Conservation (phyloP, 2,888 invertebrate species). For the Drosophila subquinaria region DNA sequence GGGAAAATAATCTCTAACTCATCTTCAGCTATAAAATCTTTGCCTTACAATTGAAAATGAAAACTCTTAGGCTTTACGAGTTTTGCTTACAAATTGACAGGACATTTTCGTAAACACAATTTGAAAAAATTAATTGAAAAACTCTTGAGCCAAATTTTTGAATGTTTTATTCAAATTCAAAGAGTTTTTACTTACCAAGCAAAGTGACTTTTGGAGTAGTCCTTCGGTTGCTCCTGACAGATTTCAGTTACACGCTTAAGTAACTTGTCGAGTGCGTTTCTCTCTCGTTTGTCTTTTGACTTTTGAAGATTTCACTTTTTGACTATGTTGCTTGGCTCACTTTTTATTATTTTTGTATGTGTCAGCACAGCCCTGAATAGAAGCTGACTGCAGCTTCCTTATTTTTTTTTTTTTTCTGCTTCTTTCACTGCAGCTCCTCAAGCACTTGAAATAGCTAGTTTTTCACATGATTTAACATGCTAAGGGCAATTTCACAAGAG, state of each 20-base stretch:
- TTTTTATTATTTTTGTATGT: slow-evolving; percentile 3
- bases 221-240: slow-evolving; percentile 40
- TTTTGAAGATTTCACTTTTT: slow-evolving; percentile 34
- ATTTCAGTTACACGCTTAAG: slow-evolving; percentile 47
- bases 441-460: slow-evolving; percentile 54
- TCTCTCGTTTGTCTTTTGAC: slow-evolving; percentile 28
- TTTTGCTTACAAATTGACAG: slow-evolving; percentile 10
- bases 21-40: slow-evolving; percentile 3
- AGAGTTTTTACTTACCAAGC: slow-evolving; percentile 42
- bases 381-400: slow-evolving; percentile 18
- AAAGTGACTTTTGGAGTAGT: slow-evolving; percentile 1
- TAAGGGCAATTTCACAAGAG: slow-evolving; percentile 55
- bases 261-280: slow-evolving; percentile 33
- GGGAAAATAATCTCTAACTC: slow-evolving; percentile 11
- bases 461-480: slow-evolving; percentile 71
- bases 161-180: slow-evolving; percentile 1
- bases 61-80: slow-evolving; percentile 10
- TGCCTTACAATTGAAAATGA: slow-evolving; percentile 31
- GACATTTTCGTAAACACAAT: slow-evolving; percentile 11
- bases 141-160: not conserved
- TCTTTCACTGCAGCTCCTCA: not conserved
- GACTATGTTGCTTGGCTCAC: slow-evolving; percentile 23
- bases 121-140: slow-evolving; percentile 36
- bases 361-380: slow-evolving; percentile 28
- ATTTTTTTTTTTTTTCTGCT: slow-evolving; percentile 14